Evolutionary conservation across 2,888 invertebrate genomes (phyloP).

Genomic region (Xestobium rufovillosum): DNA sequence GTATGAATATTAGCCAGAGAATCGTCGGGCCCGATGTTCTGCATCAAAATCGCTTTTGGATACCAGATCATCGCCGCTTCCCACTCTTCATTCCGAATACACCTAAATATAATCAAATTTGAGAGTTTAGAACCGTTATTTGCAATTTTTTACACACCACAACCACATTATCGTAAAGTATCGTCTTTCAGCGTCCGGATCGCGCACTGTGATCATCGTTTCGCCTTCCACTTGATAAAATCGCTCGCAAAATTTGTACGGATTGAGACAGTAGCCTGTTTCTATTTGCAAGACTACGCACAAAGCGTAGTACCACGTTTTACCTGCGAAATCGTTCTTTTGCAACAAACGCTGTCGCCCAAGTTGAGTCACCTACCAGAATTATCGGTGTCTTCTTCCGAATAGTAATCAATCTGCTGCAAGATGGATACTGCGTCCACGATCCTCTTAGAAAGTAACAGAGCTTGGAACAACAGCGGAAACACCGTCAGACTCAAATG

Average conservation of each 20-base stretch:
- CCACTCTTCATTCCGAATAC: constrained; percentile 50
- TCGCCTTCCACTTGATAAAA: constrained; percentile 51
- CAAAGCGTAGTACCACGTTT: constrained; percentile 54
- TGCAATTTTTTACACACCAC: constrained; percentile 40
- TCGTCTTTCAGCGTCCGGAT: constrained; percentile 48
- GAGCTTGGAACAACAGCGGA: constrained; percentile 38
- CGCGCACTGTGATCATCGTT: constrained; percentile 40
- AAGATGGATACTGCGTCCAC: constrained; percentile 41
- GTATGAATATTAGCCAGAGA: constrained; percentile 43
- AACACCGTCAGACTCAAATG: constrained; percentile 34
- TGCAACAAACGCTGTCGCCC: not conserved
- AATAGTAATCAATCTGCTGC: constrained; percentile 37
- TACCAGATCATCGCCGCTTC: constrained; percentile 51
- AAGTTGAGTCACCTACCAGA: constrained; percentile 23
- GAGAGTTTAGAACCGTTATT: not conserved
- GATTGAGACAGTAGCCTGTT: constrained; percentile 49
- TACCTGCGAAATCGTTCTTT: constrained; percentile 37
- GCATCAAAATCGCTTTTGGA: constrained; percentile 40
- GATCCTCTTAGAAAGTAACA: constrained; percentile 38
- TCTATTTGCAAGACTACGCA: constrained; percentile 53
- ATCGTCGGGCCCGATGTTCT: constrained; percentile 31
- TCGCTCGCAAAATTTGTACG: constrained; percentile 46
- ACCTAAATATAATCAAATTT: constrained; percentile 40
- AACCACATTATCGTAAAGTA: constrained; percentile 55
- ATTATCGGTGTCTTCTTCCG: constrained; percentile 31